These are phyloP conservation scores for Tarsius wallacei DNA, from an alignment of 2,797 vertebrate genomes.

Conservation along the genomic window DNA sequence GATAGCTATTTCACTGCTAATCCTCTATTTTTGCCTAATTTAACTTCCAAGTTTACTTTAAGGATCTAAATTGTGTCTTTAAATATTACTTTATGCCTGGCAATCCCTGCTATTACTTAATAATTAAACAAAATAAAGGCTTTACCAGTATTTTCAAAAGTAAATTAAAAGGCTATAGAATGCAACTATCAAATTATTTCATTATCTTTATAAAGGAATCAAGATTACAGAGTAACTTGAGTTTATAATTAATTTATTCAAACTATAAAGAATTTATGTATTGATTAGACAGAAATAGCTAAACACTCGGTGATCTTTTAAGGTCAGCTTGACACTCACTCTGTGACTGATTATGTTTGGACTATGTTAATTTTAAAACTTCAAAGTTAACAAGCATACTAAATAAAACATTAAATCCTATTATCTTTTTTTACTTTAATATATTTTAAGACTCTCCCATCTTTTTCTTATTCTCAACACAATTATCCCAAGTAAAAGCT, in stretches of 20 bases:
- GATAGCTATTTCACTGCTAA: not conserved
- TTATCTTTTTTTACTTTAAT: not conserved
- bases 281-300: not conserved
- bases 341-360: not conserved
- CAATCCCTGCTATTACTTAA: not conserved
- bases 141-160: not conserved
- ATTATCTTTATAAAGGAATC: constrained; percentile 15
- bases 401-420: not conserved
- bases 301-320: not conserved
- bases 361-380: not conserved
- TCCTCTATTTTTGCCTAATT: not conserved
- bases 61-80: not conserved
- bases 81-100: not conserved
- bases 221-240: not conserved
- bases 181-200: not conserved
- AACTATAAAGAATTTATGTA: not conserved
- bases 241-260: not conserved
- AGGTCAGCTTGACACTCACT: not conserved
- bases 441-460: not conserved
- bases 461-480: not conserved
- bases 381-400: not conserved
- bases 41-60: not conserved
- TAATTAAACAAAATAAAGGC: not conserved
- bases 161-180: not conserved
- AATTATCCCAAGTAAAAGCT: not conserved